Evolutionary conservation across 2,797 vertebrate genomes (phyloP).

Genomic region (Tauraco hartlaubi): DNA sequence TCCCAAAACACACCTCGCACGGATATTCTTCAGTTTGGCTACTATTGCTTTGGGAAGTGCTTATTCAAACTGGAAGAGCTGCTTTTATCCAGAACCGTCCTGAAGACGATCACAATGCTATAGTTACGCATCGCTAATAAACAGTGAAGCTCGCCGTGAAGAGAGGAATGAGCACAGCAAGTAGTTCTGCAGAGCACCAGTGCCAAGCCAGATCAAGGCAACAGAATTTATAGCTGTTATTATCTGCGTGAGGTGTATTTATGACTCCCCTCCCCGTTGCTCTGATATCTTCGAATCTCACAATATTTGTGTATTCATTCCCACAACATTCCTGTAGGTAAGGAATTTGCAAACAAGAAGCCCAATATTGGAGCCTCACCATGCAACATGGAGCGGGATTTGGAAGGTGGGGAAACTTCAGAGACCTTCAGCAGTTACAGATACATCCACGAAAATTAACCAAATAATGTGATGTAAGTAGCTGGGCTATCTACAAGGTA

Average conservation of each 20-base stretch:
- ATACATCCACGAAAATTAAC: neutral
- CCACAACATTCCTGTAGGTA: slow-evolving; percentile 48
- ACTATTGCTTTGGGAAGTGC: neutral
- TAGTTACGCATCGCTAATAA: neutral
- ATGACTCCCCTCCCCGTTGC: slow-evolving; percentile 24
- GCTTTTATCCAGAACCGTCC: neutral
- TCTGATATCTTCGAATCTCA: slow-evolving; percentile 40
- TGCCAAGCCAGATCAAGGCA: slow-evolving; percentile 55
- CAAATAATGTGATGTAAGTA: neutral
- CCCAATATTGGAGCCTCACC: neutral
- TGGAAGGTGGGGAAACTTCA: neutral
- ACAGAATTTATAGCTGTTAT: slow-evolving; percentile 42
- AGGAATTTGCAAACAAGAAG: slow-evolving; percentile 19
- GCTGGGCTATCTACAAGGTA: neutral
- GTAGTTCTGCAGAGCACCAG: neutral
- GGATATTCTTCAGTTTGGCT: neutral
- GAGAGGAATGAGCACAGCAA: neutral
- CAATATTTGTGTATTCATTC: slow-evolving; percentile 49
- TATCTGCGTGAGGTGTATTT: slow-evolving; percentile 52
- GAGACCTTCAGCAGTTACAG: neutral
- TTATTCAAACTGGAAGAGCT: slow-evolving; percentile 12
- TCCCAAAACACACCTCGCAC: neutral
- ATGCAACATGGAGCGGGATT: neutral
- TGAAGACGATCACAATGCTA: neutral
- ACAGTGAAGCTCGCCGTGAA: neutral